Percentiles rank a stretch among this genome's conserved stretches.
Conservation (phyloP, 2,797 vertebrate genomes). For the Sebastes taczanowskii region DNA sequence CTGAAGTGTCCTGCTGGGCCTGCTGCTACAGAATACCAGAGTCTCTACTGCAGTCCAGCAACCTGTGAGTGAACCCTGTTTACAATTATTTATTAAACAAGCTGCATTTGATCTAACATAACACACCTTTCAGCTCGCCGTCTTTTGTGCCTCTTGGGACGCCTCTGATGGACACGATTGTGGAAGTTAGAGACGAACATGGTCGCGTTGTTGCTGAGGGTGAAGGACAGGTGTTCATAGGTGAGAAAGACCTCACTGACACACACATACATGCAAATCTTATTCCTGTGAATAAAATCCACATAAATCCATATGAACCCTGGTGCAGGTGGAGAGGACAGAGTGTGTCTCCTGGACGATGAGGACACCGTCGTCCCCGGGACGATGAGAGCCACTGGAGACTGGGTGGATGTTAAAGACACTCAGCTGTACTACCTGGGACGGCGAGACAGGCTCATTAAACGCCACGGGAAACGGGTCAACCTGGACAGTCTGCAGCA, state of each 20-base stretch:
- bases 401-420: constrained; percentile 86
- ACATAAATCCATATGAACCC: background rate
- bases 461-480: constrained; percentile 91
- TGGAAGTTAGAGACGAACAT: constrained; percentile 88
- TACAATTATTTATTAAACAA: background rate
- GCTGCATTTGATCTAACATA: background rate
- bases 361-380: constrained; percentile 80
- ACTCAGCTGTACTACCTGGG: constrained; percentile 87
- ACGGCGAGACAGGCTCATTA: constrained; percentile 91
- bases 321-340: constrained; percentile 86
- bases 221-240: constrained; percentile 93
- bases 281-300: background rate
- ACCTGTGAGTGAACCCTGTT: constrained; percentile 51
- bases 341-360: constrained; percentile 91
- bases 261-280: background rate
- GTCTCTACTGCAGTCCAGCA: constrained; percentile 44
- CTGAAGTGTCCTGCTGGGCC: constrained; percentile 98
- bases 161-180: constrained; percentile 86
- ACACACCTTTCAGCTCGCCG: constrained; percentile 65
- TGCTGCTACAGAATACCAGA: constrained; percentile 87
- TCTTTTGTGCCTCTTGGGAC: constrained; percentile 85
- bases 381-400: constrained; percentile 92
- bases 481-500: constrained; percentile 88
- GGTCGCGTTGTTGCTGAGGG: constrained; percentile 85
- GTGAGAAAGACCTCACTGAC: constrained; percentile 66